Base-by-base conservation (phyloP, 2,113 vertebrate genomes). In the Corydoras maculifer region DNA sequence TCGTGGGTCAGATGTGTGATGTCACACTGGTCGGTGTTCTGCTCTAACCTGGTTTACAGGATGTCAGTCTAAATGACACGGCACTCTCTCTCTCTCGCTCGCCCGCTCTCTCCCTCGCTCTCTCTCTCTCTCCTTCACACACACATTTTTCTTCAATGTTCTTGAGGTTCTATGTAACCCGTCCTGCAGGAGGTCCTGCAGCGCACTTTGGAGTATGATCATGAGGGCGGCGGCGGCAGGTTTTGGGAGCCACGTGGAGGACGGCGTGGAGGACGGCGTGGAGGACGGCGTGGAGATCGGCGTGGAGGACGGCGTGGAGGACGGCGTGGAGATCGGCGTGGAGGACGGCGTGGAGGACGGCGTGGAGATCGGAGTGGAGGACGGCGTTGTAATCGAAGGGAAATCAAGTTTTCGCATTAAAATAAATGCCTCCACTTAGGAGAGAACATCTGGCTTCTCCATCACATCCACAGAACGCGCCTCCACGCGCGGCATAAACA, bases 391-490 rank as follows among this genome's bases (percentile, higher is more conserved):
- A 55, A 61, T 64, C 30, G 50, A 61, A 73, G 30, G 50, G 57
- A 67, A 69, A 25, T 69, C 65, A 63, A 65, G 11, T 57, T 62
- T 30, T 49, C 14, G 12, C 14, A n/a, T 69, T 69, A 68, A 71
- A 73, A 60, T 3, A 12, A 12, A 61, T 50, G 61, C 12, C 25
- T 64, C 62, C 31, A 70, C 65, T 75, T 48, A 72, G 61, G 61
- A 57, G 62, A 62, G 69, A 75, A 71, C 77, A 78, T 78, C 73
- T 78, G 76, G 77, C 64, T 49, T 69, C 62, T 68, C 48, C 54
- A 55, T 72, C 61, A 49, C 25, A 61, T 62, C 68, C 57, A 63
- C 61, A 29, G 31, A 32, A 7, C 43, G 51, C 55, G 53, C 68
- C 68, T 68, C 61, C 59, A 71, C 51, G 64, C 25, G 12, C 59